Evolutionary conservation across 53 echinoderm and acorn worm species (phyloP).

Genomic region (Hippasteria phrygiana): DNA sequence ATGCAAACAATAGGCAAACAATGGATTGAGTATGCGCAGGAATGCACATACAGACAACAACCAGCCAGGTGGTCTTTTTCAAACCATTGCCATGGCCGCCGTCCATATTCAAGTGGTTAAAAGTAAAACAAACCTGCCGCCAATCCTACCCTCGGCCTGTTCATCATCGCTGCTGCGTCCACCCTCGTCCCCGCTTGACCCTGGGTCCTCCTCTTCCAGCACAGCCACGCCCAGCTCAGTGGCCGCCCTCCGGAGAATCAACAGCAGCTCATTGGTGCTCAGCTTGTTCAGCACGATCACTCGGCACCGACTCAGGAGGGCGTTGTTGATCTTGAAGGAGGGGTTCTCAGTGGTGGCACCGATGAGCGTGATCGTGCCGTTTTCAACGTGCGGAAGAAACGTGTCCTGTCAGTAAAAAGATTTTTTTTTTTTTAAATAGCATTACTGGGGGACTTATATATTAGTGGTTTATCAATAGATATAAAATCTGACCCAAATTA

Average conservation of each 20-base stretch:
- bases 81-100: no score
- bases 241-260: constrained; percentile 77
- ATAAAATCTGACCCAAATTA: no score
- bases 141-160: neutral
- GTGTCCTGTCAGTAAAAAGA: constrained; percentile 77
- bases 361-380: constrained; percentile 92
- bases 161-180: constrained; percentile 22
- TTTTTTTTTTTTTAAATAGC: neutral
- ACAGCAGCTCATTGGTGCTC: constrained; percentile 65
- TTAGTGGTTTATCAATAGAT: no score
- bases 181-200: neutral
- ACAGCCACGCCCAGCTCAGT: constrained; percentile 54
- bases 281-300: constrained; percentile 93
- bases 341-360: constrained; percentile 99
- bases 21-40: no score
- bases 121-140: neutral
- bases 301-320: constrained; percentile 91
- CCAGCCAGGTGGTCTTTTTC: no score
- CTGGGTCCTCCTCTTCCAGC: constrained; percentile 44
- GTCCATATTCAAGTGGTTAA: neutral
- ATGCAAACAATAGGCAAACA: no score
- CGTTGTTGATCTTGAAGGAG: constrained; percentile 92
- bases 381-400: constrained; percentile 93
- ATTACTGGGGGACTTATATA: no score
- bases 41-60: no score